Base-by-base conservation (phyloP, 1,140 invertebrate genomes). In the Atta cephalotes region DNA sequence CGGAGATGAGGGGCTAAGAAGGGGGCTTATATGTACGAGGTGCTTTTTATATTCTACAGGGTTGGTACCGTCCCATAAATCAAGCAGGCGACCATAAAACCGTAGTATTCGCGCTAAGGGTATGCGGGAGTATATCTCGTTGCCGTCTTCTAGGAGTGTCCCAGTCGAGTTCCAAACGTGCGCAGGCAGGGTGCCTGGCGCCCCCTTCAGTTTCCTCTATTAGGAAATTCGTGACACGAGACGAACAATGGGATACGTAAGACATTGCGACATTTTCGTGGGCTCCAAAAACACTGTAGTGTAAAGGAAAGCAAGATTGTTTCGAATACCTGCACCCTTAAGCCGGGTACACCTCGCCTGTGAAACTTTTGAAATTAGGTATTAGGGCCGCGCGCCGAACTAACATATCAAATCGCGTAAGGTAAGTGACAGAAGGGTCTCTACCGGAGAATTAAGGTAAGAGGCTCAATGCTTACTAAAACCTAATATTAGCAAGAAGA, bases 231-330 rank as follows among this genome's bases (percentile, higher is more conserved):
- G 12, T n/a, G 49, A 31, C 25, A 18, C n/a, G 58, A 21, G 18
- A 31, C 90, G 90, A 88, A 93, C 93, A 94, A 92, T 94, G 84
- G 92, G 62, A 82, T 66, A 74, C 91, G 86, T 92, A 94, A 93
- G 92, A 93, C 93, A 92, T 94, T 94, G 90, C 94, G 92, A 94
- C 91, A 95, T 94, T 87, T 87, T 51, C n/a, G 70, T 31, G 3
- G 25, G 49, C n/a, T 71, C 60, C 49, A 66, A 51, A 70, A 21
- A 60, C 35, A 60, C 53, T 12, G 25, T 10, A 16, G 14, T 35
- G 45, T 51, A 56, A 70, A n/a, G 6, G 35, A 45, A 18, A 18
- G 31, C 5, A 35, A 60, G 25, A n/a, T 65, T 51, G 28, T 21
- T 31, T 12, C 1, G 28, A 16, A 14, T 45, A 28, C 21, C 74